Conservation (phyloP, 1,140 invertebrate genomes). For the Acromyrmex echinatior region DNA sequence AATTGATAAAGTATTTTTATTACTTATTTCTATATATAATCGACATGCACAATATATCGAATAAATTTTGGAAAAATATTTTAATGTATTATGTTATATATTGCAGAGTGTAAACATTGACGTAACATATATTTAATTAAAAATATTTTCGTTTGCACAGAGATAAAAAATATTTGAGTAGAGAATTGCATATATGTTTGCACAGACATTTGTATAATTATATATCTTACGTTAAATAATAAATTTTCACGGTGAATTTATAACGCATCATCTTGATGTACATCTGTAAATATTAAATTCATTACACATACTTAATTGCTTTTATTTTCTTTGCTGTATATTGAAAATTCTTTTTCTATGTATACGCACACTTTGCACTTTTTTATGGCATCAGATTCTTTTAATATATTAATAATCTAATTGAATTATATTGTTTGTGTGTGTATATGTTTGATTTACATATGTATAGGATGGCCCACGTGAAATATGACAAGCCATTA, state of each 20-base stretch:
- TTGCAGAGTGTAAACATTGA: slow-evolving; percentile 4
- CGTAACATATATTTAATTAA: slow-evolving; percentile 40
- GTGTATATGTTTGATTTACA: background rate
- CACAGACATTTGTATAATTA: slow-evolving; percentile 5
- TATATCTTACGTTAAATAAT: slow-evolving; percentile 29
- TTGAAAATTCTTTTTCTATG: background rate
- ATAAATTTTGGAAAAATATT: slow-evolving; percentile 54
- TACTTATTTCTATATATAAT: slow-evolving; percentile 29
- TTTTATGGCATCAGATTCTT: slow-evolving; percentile 20
- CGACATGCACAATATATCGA: slow-evolving; percentile 26
- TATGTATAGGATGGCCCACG: background rate
- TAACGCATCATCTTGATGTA: background rate
- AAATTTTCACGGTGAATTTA: background rate
- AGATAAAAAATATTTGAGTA: slow-evolving; percentile 29
- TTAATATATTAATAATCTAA: slow-evolving; percentile 20
- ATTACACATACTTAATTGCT: background rate
- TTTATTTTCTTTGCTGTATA: background rate
- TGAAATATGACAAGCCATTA: too few species aligned
- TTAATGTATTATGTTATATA: slow-evolving; percentile 22
- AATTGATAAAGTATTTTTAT: slow-evolving; percentile 42
- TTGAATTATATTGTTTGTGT: slow-evolving; percentile 2
- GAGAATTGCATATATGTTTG: slow-evolving; percentile 9
- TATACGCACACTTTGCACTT: slow-evolving; percentile 3
- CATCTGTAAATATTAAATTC: slow-evolving; percentile 33
- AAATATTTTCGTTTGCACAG: slow-evolving; percentile 29